Evolutionary conservation across 2,113 vertebrate species (phyloP).

Genomic region (Brachyhypopomus occidentalis): DNA sequence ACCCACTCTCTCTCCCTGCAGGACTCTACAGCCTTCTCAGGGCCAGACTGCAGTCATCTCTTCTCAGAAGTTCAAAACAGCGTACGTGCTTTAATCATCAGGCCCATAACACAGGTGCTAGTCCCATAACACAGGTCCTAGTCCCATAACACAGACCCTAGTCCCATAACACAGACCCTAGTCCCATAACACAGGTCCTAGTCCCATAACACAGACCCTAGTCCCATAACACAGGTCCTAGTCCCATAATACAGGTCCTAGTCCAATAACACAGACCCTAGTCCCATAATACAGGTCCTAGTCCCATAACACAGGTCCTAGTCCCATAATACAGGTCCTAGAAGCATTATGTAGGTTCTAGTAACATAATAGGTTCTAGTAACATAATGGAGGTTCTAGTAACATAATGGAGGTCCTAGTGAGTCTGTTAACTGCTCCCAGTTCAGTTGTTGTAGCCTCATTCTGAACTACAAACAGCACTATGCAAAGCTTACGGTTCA

Average conservation of each 20-base stretch:
- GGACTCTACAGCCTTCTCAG: constrained; percentile 85
- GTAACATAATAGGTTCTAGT: too few relatives aligned
- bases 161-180: too few relatives aligned
- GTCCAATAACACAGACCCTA: neutral
- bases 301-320: too few relatives aligned
- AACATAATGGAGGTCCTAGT: neutral
- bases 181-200: too few relatives aligned
- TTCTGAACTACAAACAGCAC: too few relatives aligned
- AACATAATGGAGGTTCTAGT: neutral
- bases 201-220: too few relatives aligned
- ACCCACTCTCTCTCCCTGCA: constrained; percentile 52
- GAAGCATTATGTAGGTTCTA: too few relatives aligned
- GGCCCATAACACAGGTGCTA: neutral
- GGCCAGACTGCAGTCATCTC: constrained; percentile 82
- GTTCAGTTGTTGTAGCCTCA: too few relatives aligned
- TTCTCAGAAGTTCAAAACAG: constrained; percentile 84
- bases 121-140: neutral
- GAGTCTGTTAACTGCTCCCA: neutral
- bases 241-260: neutral
- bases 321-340: too few relatives aligned
- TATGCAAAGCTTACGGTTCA: too few relatives aligned
- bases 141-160: too few relatives aligned
- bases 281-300: neutral
- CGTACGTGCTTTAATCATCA: constrained; percentile 72
- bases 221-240: neutral